Evolutionary conservation across 1,140 invertebrate genomes (phyloP), one percentile per base, ranked within the genome.

Genomic region (Cyrtorhinus lividipennis): DNA sequence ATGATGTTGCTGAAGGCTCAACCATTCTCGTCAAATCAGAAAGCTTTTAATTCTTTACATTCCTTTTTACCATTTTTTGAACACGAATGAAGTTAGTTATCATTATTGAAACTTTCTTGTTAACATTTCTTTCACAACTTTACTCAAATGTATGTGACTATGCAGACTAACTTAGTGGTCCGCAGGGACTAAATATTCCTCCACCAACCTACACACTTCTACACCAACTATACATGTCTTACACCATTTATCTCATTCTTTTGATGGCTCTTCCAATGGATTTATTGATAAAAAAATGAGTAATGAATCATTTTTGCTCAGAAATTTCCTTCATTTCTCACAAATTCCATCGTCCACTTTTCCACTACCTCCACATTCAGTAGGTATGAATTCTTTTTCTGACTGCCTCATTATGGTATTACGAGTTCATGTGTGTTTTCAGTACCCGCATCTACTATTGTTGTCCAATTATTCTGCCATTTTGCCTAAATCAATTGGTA

Each of bases 1-100:
- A 71, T 59, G 69, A 71, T 65, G 70, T 68, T 22, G 61, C 65
- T 48, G 69, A 71, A 62, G 67, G 67, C 45, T 73, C 74, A 65
- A 72, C 76, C 63, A 76, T 71, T 65, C 73, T 79, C 64, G 73
- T 78, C 58, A 79, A 80, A 69, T 79, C 77, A 5, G 77, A 79
- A 61, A 79, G 77, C 66, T 79, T 79, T 68, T 79, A 70, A 74
- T 58, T 20, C 61, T 22, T 62, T 25, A 62, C 30, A 5, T 53
- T 5, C 56, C 24, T 24, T 58, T 24, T 24, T 58, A 12, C 24
- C 26, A 10, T 25, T 27, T 22, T 25, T 25, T 25, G 3, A 12
- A 25, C 25, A 22, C 12, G 10, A 10, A 58, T 58, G 22, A 24
- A 53, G 18, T 13, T 53, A 15, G 3, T 53, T 53, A 8, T 53